These are phyloP conservation scores for Sebastes variabilis DNA, from an alignment of 2,797 vertebrate species.

Conservation along the genomic window DNA sequence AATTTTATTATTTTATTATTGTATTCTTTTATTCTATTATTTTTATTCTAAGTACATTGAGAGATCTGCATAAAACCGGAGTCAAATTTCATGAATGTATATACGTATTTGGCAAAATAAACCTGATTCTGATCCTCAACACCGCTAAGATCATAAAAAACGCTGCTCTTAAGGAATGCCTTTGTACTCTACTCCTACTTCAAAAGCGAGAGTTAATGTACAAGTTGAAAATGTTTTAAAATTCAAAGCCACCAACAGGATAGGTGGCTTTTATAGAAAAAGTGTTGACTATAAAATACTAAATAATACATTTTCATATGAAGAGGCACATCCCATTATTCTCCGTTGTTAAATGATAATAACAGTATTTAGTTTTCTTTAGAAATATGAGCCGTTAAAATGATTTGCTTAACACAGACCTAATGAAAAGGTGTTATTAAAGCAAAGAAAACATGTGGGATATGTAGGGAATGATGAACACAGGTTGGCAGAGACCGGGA, in stretches of 20 bases:
- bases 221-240: neutral
- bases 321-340: neutral
- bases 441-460: neutral
- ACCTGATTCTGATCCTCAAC: no score
- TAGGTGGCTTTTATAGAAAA: neutral
- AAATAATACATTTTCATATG: neutral
- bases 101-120: no score
- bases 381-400: neutral
- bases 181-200: neutral
- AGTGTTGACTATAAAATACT: neutral
- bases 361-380: neutral
- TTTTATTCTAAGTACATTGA: no score
- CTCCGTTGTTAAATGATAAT: neutral
- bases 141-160: no score
- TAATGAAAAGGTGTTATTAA: neutral
- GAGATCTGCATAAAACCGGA: no score
- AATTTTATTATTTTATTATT: no score
- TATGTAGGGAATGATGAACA: neutral
- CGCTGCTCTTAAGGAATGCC: neutral
- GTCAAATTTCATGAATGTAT: no score
- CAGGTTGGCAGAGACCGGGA: neutral
- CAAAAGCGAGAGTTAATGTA: neutral
- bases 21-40: no score
- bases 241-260: neutral
- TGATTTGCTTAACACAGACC: neutral